Conservation (phyloP, 1,140 invertebrate genomes). For the Matsumurasca onukii region DNA sequence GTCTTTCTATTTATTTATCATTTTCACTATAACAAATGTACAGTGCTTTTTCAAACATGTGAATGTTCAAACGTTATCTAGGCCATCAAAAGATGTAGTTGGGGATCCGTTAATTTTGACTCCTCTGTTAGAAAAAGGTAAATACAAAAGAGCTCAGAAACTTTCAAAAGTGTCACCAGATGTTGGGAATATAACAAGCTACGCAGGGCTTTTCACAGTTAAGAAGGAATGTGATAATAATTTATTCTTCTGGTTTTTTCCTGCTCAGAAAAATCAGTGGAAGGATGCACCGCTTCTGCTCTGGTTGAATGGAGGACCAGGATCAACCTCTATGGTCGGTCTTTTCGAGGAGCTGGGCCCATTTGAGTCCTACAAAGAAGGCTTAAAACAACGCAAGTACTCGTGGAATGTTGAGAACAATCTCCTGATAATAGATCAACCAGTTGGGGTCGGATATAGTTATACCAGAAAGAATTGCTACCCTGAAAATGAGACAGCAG, state of each 20-base stretch:
- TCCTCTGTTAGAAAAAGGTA: constrained; percentile 21
- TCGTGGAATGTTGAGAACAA: constrained; percentile 29
- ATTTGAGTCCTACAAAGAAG: constrained; percentile 40
- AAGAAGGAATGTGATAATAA: constrained; percentile 59
- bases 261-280: constrained; percentile 51
- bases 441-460: constrained; percentile 54
- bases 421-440: constrained; percentile 75
- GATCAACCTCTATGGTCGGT: constrained; percentile 66
- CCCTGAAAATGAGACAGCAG: constrained; percentile 62
- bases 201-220: constrained; percentile 72
- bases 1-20: too few species aligned
- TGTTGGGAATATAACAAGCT: constrained; percentile 38
- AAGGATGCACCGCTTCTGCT: constrained; percentile 61
- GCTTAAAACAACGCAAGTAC: constrained; percentile 41
- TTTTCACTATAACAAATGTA: too few species aligned
- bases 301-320: constrained; percentile 80
- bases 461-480: constrained; percentile 68
- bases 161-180: constrained; percentile 11
- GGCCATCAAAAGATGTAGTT: neutral
- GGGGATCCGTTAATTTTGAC: constrained; percentile 30
- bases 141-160: constrained; percentile 21
- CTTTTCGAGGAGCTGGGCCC: constrained; percentile 65
- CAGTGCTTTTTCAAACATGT: neutral
- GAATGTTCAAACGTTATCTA: neutral
- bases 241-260: constrained; percentile 79